Evolutionary conservation across 2,888 invertebrate genomes (phyloP).

Genomic region (Drosophila birchii): DNA sequence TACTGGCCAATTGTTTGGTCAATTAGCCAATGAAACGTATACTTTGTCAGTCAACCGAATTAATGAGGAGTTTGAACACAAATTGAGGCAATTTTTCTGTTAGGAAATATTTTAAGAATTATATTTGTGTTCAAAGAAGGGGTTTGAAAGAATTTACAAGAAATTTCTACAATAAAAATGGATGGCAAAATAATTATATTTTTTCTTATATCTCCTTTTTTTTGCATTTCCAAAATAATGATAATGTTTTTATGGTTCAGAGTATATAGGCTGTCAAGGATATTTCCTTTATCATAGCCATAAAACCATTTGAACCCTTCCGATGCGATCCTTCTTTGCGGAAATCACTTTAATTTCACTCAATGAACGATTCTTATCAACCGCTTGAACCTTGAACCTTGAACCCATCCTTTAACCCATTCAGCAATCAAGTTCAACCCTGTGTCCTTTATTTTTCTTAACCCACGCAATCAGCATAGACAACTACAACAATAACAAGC

Average conservation of each 20-base stretch:
- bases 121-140: not conserved
- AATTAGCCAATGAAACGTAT: constrained; percentile 64
- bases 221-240: not conserved
- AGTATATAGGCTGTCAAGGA: not conserved
- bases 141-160: not conserved
- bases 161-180: not conserved
- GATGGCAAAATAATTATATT: not conserved
- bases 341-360: constrained; percentile 49
- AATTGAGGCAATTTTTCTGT: not conserved
- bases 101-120: not conserved
- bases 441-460: constrained; percentile 33
- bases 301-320: constrained; percentile 29
- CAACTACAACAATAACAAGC: constrained; percentile 46
- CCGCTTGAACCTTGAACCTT: constrained; percentile 31
- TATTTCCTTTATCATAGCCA: constrained; percentile 7
- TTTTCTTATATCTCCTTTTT: not conserved
- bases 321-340: not conserved
- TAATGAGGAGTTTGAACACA: constrained; percentile 42
- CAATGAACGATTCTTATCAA: constrained; percentile 45
- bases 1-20: constrained; percentile 67
- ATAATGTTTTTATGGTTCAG: constrained; percentile 18
- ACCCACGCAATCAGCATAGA: constrained; percentile 71
- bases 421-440: constrained; percentile 29
- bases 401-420: constrained; percentile 23
- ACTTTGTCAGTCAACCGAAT: constrained; percentile 40